A percentile compares a stretch with the other conserved stretches of the same genome.
Evolutionary conservation across 1,140 invertebrate species (phyloP).

Genomic region (Druon quercuslanigerum): DNA sequence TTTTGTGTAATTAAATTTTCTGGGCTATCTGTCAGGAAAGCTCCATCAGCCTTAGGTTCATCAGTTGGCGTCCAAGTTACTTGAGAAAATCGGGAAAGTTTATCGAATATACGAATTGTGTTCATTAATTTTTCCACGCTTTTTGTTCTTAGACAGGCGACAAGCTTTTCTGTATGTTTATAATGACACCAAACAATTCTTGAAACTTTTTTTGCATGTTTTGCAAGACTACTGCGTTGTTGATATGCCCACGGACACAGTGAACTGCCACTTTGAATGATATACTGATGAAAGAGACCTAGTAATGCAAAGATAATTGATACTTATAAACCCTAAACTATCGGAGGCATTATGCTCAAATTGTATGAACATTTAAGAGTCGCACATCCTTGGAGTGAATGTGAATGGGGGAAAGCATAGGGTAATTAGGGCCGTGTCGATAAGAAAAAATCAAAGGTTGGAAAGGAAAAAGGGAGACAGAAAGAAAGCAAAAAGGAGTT

Average conservation of each 20-base stretch:
- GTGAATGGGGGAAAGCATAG: too few relatives aligned
- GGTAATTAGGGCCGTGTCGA: too few relatives aligned
- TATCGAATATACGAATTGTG: not conserved
- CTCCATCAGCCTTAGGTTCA: not conserved
- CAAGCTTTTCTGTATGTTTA: not conserved
- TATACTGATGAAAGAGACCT: slow-evolving; percentile 14
- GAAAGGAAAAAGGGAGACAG: too few relatives aligned
- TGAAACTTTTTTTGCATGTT: not conserved
- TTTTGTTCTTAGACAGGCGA: not conserved
- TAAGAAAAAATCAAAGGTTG: too few relatives aligned
- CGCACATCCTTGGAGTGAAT: too few relatives aligned
- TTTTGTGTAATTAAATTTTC: not conserved
- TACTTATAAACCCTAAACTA: too few relatives aligned
- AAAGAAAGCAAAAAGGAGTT: too few relatives aligned
- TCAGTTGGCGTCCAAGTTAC: not conserved
- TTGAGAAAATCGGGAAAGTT: not conserved
- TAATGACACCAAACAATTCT: not conserved
- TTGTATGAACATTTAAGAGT: too few relatives aligned
- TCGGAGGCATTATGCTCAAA: too few relatives aligned
- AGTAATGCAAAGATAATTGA: not conserved
- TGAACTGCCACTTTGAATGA: not conserved
- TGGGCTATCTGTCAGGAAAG: not conserved
- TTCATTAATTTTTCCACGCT: not conserved
- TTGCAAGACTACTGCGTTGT: not conserved
- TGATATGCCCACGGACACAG: slow-evolving; percentile 3